phyloP scores from a whole-genome alignment of 1,140 invertebrate species.

The Maniola jurtina region DNA sequence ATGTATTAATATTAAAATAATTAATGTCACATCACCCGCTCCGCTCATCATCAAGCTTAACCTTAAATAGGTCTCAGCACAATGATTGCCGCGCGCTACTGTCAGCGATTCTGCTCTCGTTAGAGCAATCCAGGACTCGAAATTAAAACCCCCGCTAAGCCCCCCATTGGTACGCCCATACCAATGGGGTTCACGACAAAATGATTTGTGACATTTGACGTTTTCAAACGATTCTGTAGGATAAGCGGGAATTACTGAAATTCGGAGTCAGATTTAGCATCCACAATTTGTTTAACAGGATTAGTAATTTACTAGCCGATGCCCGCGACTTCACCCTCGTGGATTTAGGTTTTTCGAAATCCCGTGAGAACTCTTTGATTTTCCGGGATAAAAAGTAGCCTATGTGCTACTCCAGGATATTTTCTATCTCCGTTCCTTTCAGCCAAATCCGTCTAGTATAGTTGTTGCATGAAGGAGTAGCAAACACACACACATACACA shows the following conservation, averaged over 20 bases:
- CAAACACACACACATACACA: too few species aligned
- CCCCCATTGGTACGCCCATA: constrained; percentile 35
- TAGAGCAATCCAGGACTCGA: constrained; percentile 60
- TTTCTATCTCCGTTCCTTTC: too few species aligned
- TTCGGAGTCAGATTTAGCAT: not conserved
- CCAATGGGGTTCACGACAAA: constrained; percentile 14
- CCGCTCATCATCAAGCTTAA: constrained; percentile 30
- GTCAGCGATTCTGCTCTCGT: constrained; percentile 73
- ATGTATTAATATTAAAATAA: too few species aligned
- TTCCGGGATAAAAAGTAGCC: too few species aligned
- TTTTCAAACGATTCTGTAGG: constrained; percentile 14
- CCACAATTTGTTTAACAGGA: not conserved
- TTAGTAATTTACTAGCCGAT: not conserved
- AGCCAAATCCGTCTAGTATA: too few species aligned
- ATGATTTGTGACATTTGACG: constrained; percentile 31
- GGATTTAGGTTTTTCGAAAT: too few species aligned
- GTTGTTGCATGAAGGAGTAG: too few species aligned
- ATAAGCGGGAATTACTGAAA: constrained; percentile 12
- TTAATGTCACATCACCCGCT: too few species aligned
- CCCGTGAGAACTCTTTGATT: too few species aligned
- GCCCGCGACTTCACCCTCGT: too few species aligned
- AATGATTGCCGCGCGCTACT: constrained; percentile 66
- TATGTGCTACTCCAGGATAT: too few species aligned
- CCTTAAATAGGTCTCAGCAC: constrained; percentile 37
- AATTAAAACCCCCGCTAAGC: constrained; percentile 65